Base-by-base conservation (phyloP, 2,888 invertebrate species). In the Ditylenchus weischeri region DNA sequence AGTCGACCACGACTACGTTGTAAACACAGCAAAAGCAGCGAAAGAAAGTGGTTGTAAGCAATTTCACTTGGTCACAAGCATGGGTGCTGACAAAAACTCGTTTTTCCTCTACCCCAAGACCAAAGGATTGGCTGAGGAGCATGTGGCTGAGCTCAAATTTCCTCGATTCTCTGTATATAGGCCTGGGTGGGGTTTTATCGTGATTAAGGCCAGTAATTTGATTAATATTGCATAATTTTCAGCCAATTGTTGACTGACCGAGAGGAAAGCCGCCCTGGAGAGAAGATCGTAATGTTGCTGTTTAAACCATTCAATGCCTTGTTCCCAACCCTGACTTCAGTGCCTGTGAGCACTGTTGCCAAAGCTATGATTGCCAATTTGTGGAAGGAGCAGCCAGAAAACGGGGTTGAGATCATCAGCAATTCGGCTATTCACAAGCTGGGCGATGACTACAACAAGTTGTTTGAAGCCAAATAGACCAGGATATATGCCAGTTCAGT, bases 1-100 rank as follows among this genome's bases (percentile, higher is more conserved):
- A 63, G 85, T 86, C 1, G 87, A 87, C 76, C 85, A 86, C 77
- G 87, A 87, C 73, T 87, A 86, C 77, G 85, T 86, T 10, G 74
- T 86, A 59, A 80, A 83, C 36, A 71, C 85, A 4, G 87, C 86
- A 5, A 83, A 84, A 65, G 57, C 85, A 15, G 86, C 86, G 1
- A 85, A 85, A 72, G 79, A 72, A 38, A 68, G 69, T 35, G 77
- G 76, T 5, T 84, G 84, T 69, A 81, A 84, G 67, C 85, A 86
- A 68, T 85, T 86, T 73, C 81, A 84, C 63, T 71, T 86, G 15
- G 83, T 87, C 19, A 84, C 86, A 0, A 83, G 86, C 1, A 78
- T 78, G 38, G 86, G 85, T n/a, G 85, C 87, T 4, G 84, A 86
- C 70, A 84, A 84, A 62, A 84, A 85, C 67, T 84, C 85, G 57